A percentile compares a stretch with the other conserved stretches of the same genome.
Conservation (phyloP, 2,888 invertebrate genomes). For the Spodoptera picta region DNA sequence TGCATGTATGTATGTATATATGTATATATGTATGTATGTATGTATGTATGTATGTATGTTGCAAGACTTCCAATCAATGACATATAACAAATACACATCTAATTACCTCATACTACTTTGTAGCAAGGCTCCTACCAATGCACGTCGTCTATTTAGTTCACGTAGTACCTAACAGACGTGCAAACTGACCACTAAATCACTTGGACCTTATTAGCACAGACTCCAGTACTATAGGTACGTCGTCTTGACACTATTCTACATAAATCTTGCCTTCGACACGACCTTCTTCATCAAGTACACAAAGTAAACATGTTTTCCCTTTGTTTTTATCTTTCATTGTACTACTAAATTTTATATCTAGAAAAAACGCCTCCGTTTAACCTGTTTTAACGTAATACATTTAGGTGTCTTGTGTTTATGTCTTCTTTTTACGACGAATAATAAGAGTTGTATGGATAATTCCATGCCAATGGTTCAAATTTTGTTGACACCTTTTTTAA, state of each 20-base stretch:
- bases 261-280: not conserved
- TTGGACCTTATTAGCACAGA: not conserved
- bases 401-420: slow-evolving; percentile 48
- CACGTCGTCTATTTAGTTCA: too few species aligned
- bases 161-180: too few species aligned
- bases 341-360: slow-evolving; percentile 54
- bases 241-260: not conserved
- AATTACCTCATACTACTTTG: too few species aligned
- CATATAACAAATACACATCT: too few species aligned
- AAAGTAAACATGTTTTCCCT: slow-evolving; percentile 66
- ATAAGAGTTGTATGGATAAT: slow-evolving; percentile 36
- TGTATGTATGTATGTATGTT: too few species aligned
- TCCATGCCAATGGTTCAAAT: slow-evolving; percentile 19
- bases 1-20: too few species aligned
- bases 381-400: slow-evolving; percentile 43
- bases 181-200: slow-evolving; percentile 23
- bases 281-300: slow-evolving; percentile 30
- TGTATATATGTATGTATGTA: too few species aligned
- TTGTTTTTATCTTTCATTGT: slow-evolving; percentile 59
- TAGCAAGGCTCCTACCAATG: too few species aligned
- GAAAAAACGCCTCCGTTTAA: slow-evolving; percentile 44
- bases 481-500: slow-evolving; percentile 44
- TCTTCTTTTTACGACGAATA: slow-evolving; percentile 40
- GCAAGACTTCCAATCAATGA: too few species aligned
- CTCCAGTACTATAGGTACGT: not conserved